Evolutionary conservation across 2,113 vertebrate genomes (phyloP), one percentile per base, ranked within the genome.

Genomic region (Carlito syrichta): DNA sequence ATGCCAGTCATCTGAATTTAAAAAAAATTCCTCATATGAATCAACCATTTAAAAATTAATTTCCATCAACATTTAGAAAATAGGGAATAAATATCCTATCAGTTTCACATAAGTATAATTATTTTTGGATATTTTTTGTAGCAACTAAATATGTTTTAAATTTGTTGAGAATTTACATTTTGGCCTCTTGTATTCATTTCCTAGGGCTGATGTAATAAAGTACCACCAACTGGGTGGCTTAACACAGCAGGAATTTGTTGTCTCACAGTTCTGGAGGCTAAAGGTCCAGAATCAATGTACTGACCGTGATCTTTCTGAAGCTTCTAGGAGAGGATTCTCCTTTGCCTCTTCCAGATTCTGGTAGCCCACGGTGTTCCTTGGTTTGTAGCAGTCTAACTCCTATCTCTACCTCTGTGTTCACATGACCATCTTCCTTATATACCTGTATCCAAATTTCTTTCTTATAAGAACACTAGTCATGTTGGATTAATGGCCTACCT

Each of bases 1-100:
- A 69, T 74, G 19, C 89, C 73, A 68, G 43, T 48, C 85, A 96
- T 54, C 97, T 97, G 90, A n/a, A 76, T 69, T n/a, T n/a, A 68
- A 91, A 52, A 77, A 38, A 66, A 0, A 45, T 6, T 35, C 5
- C 22, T 54, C 10, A 8, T 32, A 20, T 89, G 45, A 86, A 63
- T 48, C 12, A 30, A 30, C 14, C 66, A 22, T 16, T 35, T 10
- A 35, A 54, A 78, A 85, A 35, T 13, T 3, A 17, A 27, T 2
- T 4, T 14, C 48, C 68, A 40, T 73, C 20, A 63, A 52, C 8
- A 5, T 48, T 69, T 48, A 86, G 1, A 25, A 69, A 35, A 52
- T 22, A 40, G 56, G 48, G 48, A 71, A 32, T 45, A 32, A 58
- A 30, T 60, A 48, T 74, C 58, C 22, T 32, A 76, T 11, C 5